Evolutionary conservation across 2,113 vertebrate genomes (phyloP).

Genomic region (Thunnus thynnus): DNA sequence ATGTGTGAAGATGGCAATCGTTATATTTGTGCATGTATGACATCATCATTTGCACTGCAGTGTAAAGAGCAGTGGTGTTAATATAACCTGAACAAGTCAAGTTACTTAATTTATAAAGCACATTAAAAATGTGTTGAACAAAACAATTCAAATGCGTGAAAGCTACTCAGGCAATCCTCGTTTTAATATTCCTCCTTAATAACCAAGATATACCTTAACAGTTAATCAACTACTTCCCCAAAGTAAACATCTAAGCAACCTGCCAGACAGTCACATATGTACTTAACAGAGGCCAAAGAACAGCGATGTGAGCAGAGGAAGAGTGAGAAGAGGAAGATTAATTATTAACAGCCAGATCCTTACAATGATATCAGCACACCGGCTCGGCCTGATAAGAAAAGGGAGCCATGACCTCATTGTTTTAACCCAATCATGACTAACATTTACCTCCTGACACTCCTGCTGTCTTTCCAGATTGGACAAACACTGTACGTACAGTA

Average conservation of each 20-base stretch:
- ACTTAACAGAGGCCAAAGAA: slow-evolving; percentile 49
- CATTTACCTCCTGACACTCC: background rate
- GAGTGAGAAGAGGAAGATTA: slow-evolving; percentile 46
- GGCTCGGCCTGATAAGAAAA: slow-evolving; percentile 28
- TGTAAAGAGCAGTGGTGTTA: background rate
- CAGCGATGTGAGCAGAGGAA: slow-evolving; percentile 18
- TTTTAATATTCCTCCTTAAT: background rate
- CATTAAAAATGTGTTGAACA: background rate
- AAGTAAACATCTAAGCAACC: background rate
- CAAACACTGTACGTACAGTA: background rate
- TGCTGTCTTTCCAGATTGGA: background rate
- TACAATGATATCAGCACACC: slow-evolving; percentile 50
- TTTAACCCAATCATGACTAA: slow-evolving; percentile 29
- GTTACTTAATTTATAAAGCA: background rate
- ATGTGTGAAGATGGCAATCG: background rate
- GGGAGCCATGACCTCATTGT: slow-evolving; percentile 50
- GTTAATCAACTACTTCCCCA: background rate
- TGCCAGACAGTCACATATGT: background rate
- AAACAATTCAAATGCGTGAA: slow-evolving; percentile 14
- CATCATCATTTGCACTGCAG: background rate
- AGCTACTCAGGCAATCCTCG: background rate
- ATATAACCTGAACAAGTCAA: background rate
- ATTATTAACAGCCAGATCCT: slow-evolving; percentile 71
- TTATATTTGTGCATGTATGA: background rate
- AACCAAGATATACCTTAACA: background rate